Base-by-base conservation (phyloP, 2,113 vertebrate genomes). In the Labeo rohita region DNA sequence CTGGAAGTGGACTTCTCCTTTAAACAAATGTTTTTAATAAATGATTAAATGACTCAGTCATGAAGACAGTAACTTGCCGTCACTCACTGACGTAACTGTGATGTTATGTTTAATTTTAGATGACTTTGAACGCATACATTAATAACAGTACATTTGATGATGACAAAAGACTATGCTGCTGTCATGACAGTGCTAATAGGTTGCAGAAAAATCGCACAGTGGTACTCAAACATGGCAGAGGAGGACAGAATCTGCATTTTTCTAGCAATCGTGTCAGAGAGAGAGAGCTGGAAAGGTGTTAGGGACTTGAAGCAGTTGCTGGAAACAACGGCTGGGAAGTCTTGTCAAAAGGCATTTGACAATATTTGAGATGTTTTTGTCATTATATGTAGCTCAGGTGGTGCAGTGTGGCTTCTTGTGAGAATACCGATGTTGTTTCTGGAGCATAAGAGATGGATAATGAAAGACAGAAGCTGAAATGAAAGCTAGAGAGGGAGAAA, bases 261-360 rank as follows among this genome's bases (percentile, higher is more conserved):
- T 85, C 79, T 28, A 82, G 59, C 13, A 74, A 18, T n/a, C 12
- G 15, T 74, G 85, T 81, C 52, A 70, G 18, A 78, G 82, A 54
- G 28, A 61, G 68, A 28, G 78, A 16, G 23, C 50, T 28, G 73
- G 34, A 56, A 85, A 59, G 47, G 83, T 81, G 83, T 47, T 81
- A 75, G 59, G 61, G 21, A 82, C 84, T 85, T 88, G 47, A 85
- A 85, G 73, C 65, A 36, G 65, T 66, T 81, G 49, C 63, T 49
- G 49, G 63, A 81, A 81, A 88, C 21, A 83, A 70, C 13, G 56
- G 54, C 45, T 63, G 36, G n/a, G 72, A n/a, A 28, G 43, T 63
- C 52, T 66, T 86, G 73, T 85, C 66, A 84, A 79, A 68, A 83
- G 68, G 36, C 13, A 50, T 52, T 70, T 87, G 61, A 85, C 78